These are phyloP conservation scores for Hipposideros armiger DNA, from an alignment of 2,113 vertebrate genomes.

Conservation along the genomic window DNA sequence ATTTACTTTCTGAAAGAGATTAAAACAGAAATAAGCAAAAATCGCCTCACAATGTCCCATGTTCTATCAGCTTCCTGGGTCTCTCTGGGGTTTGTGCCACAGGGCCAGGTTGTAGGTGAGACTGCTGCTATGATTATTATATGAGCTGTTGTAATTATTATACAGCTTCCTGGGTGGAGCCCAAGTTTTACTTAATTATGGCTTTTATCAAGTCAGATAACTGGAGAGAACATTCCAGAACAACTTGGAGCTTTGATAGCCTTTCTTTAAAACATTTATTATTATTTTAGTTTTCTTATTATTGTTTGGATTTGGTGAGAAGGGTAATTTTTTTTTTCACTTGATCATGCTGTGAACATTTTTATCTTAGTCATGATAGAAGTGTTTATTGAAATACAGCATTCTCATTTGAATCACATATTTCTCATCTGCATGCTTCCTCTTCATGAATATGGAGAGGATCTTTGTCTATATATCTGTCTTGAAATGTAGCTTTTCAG, in stretches of 20 bases:
- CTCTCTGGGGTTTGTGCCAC: neutral
- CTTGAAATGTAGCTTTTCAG: neutral
- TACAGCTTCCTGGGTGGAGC: neutral
- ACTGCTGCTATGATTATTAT: no score
- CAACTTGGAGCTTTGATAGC: neutral
- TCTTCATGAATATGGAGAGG: neutral
- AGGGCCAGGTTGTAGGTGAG: neutral
- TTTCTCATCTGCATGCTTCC: neutral
- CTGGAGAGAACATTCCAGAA: neutral
- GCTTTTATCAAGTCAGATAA: neutral
- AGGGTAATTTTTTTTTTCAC: neutral
- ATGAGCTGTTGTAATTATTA: neutral
- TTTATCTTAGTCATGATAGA: neutral
- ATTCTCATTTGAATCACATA: neutral
- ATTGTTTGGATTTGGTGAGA: neutral
- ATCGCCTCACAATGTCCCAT: neutral
- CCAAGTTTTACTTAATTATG: neutral
- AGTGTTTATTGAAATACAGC: neutral
- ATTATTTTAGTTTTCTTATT: neutral
- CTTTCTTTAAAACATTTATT: neutral
- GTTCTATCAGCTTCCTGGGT: neutral
- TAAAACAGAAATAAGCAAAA: neutral
- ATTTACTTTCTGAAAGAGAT: neutral
- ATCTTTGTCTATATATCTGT: neutral
- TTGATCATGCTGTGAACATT: neutral